Conservation (phyloP, 2,888 invertebrate genomes). For the Tetrapedia diversipes region DNA sequence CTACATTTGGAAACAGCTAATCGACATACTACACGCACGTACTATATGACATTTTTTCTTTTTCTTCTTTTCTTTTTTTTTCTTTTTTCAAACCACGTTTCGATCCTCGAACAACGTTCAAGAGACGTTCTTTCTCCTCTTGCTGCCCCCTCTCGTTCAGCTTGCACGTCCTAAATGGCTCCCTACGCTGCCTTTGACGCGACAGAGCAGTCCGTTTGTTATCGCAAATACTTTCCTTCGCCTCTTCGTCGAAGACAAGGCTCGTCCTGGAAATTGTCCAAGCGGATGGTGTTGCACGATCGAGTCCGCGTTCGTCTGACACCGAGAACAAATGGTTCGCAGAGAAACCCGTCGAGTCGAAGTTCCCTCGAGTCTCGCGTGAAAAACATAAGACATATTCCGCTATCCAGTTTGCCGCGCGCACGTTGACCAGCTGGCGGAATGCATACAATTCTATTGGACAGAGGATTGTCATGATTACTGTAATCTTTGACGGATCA, state of each 20-base stretch:
- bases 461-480: conserved; percentile 16
- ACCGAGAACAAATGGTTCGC: background rate
- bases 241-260: background rate
- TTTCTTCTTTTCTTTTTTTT: background rate
- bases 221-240: background rate
- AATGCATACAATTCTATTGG: conserved; percentile 12
- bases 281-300: background rate
- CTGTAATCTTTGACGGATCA: background rate
- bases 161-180: background rate
- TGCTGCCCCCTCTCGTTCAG: background rate
- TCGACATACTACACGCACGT: conserved; percentile 58
- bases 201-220: conserved; percentile 4
- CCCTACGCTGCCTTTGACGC: background rate
- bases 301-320: background rate
- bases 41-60: conserved; percentile 37
- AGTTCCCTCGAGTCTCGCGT: background rate
- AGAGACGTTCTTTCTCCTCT: conserved; percentile 2
- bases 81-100: conserved; percentile 26
- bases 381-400: background rate
- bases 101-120: conserved; percentile 38
- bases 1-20: conserved; percentile 62
- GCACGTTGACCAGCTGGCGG: background rate
- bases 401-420: background rate
- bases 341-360: background rate
- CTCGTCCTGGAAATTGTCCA: background rate